Evolutionary conservation across 1,140 invertebrate species (phyloP).

Genomic region (Stegodyphus mimosarum): DNA sequence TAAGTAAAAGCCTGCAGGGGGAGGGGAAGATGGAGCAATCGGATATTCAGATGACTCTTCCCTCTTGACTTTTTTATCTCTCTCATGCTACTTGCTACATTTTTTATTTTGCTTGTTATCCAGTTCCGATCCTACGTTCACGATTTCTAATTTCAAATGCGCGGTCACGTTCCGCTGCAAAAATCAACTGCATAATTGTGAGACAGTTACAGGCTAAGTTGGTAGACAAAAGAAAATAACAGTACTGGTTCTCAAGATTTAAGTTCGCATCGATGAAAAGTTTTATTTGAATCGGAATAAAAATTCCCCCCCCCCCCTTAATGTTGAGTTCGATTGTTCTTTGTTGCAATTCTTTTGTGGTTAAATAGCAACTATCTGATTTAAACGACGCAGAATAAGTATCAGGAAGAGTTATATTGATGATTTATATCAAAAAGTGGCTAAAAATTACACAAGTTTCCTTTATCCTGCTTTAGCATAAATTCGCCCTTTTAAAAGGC

Average conservation of each 20-base stretch:
- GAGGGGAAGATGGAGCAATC: too few species aligned
- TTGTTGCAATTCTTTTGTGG: too few species aligned
- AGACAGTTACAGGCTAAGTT: constrained; percentile 1
- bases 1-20: too few species aligned
- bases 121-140: not conserved
- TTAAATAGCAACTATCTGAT: too few species aligned
- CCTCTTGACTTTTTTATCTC: too few species aligned
- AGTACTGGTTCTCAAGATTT: not conserved
- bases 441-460: not conserved
- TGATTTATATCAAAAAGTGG: not conserved
- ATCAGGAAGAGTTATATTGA: not conserved
- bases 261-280: not conserved
- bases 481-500: too few species aligned
- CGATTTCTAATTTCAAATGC: constrained; percentile 22
- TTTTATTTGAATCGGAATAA: not conserved
- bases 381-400: not conserved
- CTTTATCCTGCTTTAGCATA: too few species aligned
- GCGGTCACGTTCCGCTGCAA: constrained; percentile 9
- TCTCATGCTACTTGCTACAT: too few species aligned
- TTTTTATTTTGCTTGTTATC: not conserved
- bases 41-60: too few species aligned
- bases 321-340: too few species aligned
- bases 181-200: constrained; percentile 15
- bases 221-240: not conserved
- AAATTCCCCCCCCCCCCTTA: too few species aligned